Base-by-base conservation (phyloP, 2,888 invertebrate species). In the Xanthorhoe spadicearia region DNA sequence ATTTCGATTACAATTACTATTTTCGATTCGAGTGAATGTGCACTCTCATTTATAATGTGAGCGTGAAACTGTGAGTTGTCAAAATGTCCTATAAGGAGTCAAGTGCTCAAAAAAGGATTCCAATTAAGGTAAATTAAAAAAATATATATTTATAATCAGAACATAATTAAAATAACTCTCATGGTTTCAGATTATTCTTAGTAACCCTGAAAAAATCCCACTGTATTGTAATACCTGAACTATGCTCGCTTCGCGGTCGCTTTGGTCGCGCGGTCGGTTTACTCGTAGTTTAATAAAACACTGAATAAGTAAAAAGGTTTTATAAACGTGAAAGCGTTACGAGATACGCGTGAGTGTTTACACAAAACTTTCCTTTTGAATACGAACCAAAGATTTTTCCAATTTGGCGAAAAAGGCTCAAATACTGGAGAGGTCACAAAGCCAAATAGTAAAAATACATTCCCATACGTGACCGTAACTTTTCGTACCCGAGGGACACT, bases 381-480 rank as follows among this genome's bases (percentile, higher is more conserved):
- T 48, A 57, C 76, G 78, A 68, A 77, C 82, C 70, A 77, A 86
- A 87, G 84, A 84, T 86, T 87, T 87, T 87, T 86, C 83, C 88
- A 87, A 89, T 89, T 89, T 85, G 76, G 80, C 79, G 82, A 83
- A 79, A 87, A 85, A 83, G 86, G 83, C 80, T 80, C 80, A 75
- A 78, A 83, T 80, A 78, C 78, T 78, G 71, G 76, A 78, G 82
- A 82, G 85, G 84, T 86, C 83, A 82, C 83, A 84, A 81, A 81
- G 81, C 81, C 83, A 85, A 69, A 88, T 82, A 84, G 84, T 83
- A 84, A 87, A 89, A 88, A 87, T 85, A 87, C 82, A 86, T 85
- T 79, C 76, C 78, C 74, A 84, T 82, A 83, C 82, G 84, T 84
- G 86, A 84, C 82, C 82, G 84, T 84, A 85, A 84, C 83, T 85